Conservation (phyloP, 2,888 invertebrate genomes). For the Pinctada fucata region DNA sequence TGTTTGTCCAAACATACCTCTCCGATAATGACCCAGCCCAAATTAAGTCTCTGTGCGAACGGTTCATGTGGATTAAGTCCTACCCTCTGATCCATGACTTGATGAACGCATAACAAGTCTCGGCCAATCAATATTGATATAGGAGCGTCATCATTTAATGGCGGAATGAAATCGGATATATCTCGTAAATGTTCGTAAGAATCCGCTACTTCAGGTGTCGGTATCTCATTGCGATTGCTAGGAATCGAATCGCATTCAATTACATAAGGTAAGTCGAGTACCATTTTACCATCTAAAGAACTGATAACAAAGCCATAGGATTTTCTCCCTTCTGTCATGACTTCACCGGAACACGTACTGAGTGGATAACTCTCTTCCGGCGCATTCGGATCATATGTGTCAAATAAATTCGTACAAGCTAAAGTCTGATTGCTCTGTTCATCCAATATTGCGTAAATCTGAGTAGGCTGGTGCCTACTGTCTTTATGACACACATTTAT, state of each 20-base stretch:
- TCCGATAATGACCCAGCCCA: constrained; percentile 30
- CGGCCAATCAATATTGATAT: constrained; percentile 35
- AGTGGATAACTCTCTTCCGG: background rate
- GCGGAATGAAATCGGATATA: constrained; percentile 22
- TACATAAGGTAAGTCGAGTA: background rate
- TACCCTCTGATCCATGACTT: constrained; percentile 27
- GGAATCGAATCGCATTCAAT: constrained; percentile 18
- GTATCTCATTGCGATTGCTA: constrained; percentile 14
- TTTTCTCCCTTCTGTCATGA: background rate
- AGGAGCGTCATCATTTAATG: constrained; percentile 8
- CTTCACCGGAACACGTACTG: constrained; percentile 10
- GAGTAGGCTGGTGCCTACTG: background rate
- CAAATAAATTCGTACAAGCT: background rate
- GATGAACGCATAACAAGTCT: constrained; percentile 30
- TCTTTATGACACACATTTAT: background rate
- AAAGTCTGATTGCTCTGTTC: constrained; percentile 11
- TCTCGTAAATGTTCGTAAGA: constrained; percentile 28
- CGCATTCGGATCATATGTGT: background rate
- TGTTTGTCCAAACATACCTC: constrained; percentile 18
- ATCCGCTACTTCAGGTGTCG: constrained; percentile 15
- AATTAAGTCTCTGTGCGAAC: constrained; percentile 32
- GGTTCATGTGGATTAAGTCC: constrained; percentile 16
- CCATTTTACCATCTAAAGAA: constrained; percentile 7
- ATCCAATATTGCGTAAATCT: constrained; percentile 11
- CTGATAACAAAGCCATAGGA: background rate